Conservation (phyloP, 2,113 vertebrate species). For the Pterophyllum scalare region DNA sequence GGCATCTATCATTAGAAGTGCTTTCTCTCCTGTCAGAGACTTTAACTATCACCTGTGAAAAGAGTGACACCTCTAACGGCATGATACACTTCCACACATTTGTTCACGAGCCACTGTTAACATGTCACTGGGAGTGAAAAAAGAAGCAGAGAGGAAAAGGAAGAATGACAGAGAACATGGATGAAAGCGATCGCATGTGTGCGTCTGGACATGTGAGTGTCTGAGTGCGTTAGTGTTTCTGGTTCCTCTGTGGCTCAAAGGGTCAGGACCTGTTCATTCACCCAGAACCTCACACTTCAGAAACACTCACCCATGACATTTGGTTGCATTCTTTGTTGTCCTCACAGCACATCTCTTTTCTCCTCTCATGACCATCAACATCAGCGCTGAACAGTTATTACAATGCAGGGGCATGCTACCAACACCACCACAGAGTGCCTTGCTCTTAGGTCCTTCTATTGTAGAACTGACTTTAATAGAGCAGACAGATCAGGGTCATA, state of each 20-base stretch:
- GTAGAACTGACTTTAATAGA: background rate
- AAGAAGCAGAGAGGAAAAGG: background rate
- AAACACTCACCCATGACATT: conserved; percentile 42
- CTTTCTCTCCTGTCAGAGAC: background rate
- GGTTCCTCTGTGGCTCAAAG: conserved; percentile 31
- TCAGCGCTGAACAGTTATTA: background rate
- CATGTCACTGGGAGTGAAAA: conserved; percentile 42
- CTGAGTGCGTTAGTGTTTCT: conserved; percentile 44
- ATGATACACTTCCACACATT: background rate
- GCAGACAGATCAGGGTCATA: conserved; percentile 40
- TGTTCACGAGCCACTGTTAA: conserved; percentile 2
- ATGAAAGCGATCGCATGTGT: conserved; percentile 40
- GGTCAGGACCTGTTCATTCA: conserved; percentile 51
- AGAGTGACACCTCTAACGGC: background rate
- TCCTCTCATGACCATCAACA: conserved; percentile 10
- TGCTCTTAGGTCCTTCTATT: conserved; percentile 5
- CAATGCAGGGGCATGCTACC: background rate
- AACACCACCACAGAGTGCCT: conserved; percentile 13
- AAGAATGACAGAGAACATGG: conserved; percentile 32
- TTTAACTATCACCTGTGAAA: background rate
- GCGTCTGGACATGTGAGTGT: conserved; percentile 55
- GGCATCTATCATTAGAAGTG: background rate
- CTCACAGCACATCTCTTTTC: background rate
- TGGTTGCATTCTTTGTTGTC: conserved; percentile 5
- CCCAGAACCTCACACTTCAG: conserved; percentile 27